Base-by-base conservation (phyloP, 2,888 invertebrate genomes). In the Torymus texanus region DNA sequence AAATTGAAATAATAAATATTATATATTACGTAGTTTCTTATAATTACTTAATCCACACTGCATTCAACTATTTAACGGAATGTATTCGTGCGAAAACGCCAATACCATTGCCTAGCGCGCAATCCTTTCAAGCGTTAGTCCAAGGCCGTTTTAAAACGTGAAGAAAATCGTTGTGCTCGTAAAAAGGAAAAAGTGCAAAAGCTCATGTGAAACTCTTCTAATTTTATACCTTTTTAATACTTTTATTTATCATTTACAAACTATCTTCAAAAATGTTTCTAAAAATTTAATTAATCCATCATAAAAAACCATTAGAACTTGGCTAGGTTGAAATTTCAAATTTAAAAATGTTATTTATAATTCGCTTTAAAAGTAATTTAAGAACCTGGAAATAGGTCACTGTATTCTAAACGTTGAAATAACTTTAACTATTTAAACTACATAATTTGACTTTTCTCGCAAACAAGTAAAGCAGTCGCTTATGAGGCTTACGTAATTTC, bases 21-120 rank as follows among this genome's bases (percentile, higher is more conserved):
- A 41, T 41, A 41, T 41, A 41, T 41, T 41, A 8, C 41, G 41
- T 41, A 41, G 5, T 8, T 41, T 8, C 8, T 4, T 41, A 41
- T 41, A 41, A 41, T 8, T 41, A 41, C 5, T 41, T 5, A 41
- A 41, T 41, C 1, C 10, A 41, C 41, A 41, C 58, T 51, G 16
- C 56, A 41, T 61, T 61, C 59, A 73, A 73, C 67, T 67, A 78
- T 74, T 74, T 51, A 66, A 18, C 63, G 29, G 63, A 58, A 74
- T 51, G n/a, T 58, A 73, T 78, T 62, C 66, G 58, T 41, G 41
- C 16, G 12, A 53, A 71, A 77, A 78, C 67, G 62, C 56, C 78
- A 63, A 74, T 78, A 70, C 11, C 68, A 73, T 73, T 41, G 41
- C 41, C 41, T 41, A 41, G 41, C 58, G 41, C 53, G 56, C 63